These are phyloP conservation scores for Drosophila varians DNA, from an alignment of 1,140 invertebrate species.

Conservation along the genomic window DNA sequence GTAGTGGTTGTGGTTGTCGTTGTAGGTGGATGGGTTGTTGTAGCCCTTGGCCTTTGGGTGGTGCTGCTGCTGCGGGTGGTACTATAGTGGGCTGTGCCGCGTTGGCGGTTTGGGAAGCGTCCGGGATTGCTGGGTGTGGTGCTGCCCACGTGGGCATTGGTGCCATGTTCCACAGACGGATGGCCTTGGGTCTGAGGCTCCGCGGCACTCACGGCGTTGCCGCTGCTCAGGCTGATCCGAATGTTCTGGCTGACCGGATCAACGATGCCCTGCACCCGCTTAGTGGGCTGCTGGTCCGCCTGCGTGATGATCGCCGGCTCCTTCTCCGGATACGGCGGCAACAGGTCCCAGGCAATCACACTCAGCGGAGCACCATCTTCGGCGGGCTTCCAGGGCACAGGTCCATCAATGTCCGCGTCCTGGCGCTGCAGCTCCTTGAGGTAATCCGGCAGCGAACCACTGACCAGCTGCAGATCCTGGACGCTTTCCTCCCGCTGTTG, in stretches of 20 bases:
- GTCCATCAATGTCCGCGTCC: conserved; percentile 70
- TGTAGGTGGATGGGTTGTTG: conserved; percentile 10
- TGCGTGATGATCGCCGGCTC: conserved; percentile 67
- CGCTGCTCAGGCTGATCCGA: conserved; percentile 56
- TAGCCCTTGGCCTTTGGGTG: conserved; percentile 8
- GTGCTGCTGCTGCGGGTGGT: conserved; percentile 53
- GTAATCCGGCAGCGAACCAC: conserved; percentile 58
- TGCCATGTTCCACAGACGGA: conserved; percentile 54
- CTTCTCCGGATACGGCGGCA: conserved; percentile 53
- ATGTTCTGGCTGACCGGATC: conserved; percentile 65
- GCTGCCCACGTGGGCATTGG: conserved; percentile 69
- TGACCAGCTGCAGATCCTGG: conserved; percentile 25
- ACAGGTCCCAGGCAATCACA: conserved; percentile 79
- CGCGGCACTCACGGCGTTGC: conserved; percentile 33
- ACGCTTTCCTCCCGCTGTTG: conserved; percentile 17
- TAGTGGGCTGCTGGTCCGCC: conserved; percentile 43
- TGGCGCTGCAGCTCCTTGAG: conserved; percentile 64
- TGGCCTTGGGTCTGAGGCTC: conserved; percentile 10
- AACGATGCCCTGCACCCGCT: conserved; percentile 48
- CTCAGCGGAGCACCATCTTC: conserved; percentile 55
- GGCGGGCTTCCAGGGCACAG: conserved; percentile 63
- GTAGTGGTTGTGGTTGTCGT: conserved; percentile 27
- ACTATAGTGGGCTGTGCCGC: conserved; percentile 66
- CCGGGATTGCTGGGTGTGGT: conserved; percentile 42
- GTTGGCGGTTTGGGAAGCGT: conserved; percentile 54